These are phyloP conservation scores for Stylophora pistillata DNA, from an alignment of 64 coral and sea anemone species.

Conservation along the genomic window DNA sequence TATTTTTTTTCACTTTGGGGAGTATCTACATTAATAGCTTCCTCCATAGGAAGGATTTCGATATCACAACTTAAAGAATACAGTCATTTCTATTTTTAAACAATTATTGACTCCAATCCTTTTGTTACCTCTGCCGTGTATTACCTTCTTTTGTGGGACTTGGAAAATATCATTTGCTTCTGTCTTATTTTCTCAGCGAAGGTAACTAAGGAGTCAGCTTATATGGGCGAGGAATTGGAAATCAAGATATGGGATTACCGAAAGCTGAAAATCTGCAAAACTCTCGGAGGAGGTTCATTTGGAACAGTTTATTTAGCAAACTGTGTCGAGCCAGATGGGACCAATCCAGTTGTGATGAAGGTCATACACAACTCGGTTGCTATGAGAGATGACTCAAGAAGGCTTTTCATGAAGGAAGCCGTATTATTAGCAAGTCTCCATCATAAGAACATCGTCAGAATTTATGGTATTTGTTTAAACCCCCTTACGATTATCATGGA, in stretches of 20 bases:
- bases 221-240: background rate
- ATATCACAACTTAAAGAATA: too few relatives aligned
- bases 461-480: slow-evolving; percentile 14
- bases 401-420: slow-evolving; percentile 39
- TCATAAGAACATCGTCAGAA: slow-evolving; percentile 13
- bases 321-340: background rate
- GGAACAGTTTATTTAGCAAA: slow-evolving; percentile 13
- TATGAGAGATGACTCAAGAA: background rate
- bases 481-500: slow-evolving; percentile 13
- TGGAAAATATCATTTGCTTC: background rate
- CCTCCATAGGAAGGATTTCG: too few relatives aligned
- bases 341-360: slow-evolving; percentile 15
- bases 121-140: too few relatives aligned
- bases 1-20: too few relatives aligned
- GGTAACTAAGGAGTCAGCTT: background rate
- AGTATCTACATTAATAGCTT: too few relatives aligned
- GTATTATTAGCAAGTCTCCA: slow-evolving; percentile 16
- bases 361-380: background rate
- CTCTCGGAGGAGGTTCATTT: slow-evolving; percentile 36
- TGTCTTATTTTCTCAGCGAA: background rate
- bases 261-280: slow-evolving; percentile 4
- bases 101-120: too few relatives aligned
- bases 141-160: too few relatives aligned
- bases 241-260: background rate
- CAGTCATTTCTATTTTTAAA: too few relatives aligned